A percentile compares a stretch with the other conserved stretches of the same genome.
Conservation (phyloP, 2,888 invertebrate genomes). For the Osedax fenrisi region DNA sequence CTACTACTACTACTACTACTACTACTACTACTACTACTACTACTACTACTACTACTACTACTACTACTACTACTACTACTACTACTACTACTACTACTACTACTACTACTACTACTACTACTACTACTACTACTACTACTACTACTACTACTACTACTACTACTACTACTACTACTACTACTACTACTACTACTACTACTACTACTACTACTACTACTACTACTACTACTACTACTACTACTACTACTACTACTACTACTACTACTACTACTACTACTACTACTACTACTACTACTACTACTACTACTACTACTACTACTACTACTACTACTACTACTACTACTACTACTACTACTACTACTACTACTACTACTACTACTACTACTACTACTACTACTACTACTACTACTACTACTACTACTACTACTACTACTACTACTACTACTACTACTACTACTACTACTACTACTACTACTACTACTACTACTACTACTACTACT, state of each 20-base stretch:
- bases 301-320: constrained; percentile 5
- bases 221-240: not conserved
- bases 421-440: constrained; percentile 5
- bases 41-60: not conserved
- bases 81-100: not conserved
- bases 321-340: constrained; percentile 5
- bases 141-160: constrained; percentile 6
- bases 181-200: constrained; percentile 9
- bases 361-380: constrained; percentile 14
- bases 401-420: constrained; percentile 5
- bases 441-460: not conserved
- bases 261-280: constrained; percentile 6
- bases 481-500: constrained; percentile 14
- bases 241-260: constrained; percentile 7
- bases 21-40: constrained; percentile 1
- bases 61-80: constrained; percentile 8
- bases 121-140: constrained; percentile 9
- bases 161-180: not conserved
- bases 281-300: not conserved
- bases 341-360: not conserved
- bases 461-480: not conserved
- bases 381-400: not conserved
- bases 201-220: constrained; percentile 3
- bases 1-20: constrained; percentile 9
- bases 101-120: constrained; percentile 3